These are phyloP conservation scores for Tapirus indicus DNA, from an alignment of 2,797 vertebrate genomes.

Conservation along the genomic window DNA sequence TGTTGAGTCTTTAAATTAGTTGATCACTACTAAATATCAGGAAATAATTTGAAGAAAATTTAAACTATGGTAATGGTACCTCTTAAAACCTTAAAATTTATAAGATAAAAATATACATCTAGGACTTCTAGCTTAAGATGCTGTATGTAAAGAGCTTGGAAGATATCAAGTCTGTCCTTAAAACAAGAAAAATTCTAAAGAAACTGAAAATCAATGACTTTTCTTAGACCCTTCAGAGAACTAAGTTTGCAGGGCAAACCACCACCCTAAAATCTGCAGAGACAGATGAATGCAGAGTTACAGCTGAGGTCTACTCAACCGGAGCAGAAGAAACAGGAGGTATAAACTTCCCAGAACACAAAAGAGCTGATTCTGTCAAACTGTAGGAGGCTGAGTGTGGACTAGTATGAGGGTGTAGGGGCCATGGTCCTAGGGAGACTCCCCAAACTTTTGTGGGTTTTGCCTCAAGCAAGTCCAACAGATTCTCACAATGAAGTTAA, in stretches of 20 bases:
- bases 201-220: neutral
- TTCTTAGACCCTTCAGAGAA: neutral
- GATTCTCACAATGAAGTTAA: neutral
- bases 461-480: neutral
- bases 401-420: neutral
- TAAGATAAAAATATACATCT: neutral
- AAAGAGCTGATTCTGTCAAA: neutral
- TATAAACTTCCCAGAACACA: neutral
- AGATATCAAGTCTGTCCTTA: neutral
- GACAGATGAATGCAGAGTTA: neutral
- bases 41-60: neutral
- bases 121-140: neutral
- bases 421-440: no score
- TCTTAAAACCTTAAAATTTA: neutral
- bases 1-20: neutral
- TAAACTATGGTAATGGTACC: neutral
- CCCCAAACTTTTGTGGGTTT: neutral
- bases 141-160: neutral
- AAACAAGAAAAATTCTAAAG: neutral
- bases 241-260: neutral
- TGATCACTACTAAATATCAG: neutral
- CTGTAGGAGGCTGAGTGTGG: neutral
- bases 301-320: neutral
- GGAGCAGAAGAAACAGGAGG: neutral
- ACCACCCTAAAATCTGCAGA: neutral